These are phyloP conservation scores for Progne subis DNA, from an alignment of 2,113 vertebrate genomes.

Conservation along the genomic window DNA sequence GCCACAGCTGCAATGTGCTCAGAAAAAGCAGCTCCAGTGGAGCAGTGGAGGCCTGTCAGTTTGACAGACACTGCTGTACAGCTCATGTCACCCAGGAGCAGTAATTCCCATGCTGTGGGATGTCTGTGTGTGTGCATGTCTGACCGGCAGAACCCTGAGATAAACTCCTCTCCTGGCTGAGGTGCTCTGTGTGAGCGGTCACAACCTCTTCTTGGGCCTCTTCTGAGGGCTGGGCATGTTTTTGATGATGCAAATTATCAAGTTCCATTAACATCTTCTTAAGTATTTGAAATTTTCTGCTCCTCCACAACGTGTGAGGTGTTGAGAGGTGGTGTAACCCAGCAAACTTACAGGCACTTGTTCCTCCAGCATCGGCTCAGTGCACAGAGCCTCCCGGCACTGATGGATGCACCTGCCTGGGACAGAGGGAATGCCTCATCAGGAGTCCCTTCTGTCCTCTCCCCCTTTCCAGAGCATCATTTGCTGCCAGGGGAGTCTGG, in stretches of 20 bases:
- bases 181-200: neutral
- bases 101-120: neutral
- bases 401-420: neutral
- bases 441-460: neutral
- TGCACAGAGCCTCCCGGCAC: neutral
- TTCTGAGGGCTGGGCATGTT: neutral
- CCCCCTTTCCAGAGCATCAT: neutral
- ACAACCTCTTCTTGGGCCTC: fast-evolving
- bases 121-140: too few relatives aligned
- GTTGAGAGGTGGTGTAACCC: neutral
- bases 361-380: neutral
- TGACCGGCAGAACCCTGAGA: neutral
- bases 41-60: neutral
- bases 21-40: neutral
- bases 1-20: fast-evolving
- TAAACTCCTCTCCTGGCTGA: neutral
- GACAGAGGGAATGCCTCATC: neutral
- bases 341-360: neutral
- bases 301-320: neutral
- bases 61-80: neutral
- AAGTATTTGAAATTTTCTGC: neutral
- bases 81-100: neutral
- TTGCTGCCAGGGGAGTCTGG: neutral
- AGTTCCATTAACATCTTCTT: neutral
- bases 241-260: neutral